A percentile compares a stretch with the other conserved stretches of the same genome.
phyloP scores from a whole-genome alignment of 64 coral and sea anemone genomes.

The Porites lutea region DNA sequence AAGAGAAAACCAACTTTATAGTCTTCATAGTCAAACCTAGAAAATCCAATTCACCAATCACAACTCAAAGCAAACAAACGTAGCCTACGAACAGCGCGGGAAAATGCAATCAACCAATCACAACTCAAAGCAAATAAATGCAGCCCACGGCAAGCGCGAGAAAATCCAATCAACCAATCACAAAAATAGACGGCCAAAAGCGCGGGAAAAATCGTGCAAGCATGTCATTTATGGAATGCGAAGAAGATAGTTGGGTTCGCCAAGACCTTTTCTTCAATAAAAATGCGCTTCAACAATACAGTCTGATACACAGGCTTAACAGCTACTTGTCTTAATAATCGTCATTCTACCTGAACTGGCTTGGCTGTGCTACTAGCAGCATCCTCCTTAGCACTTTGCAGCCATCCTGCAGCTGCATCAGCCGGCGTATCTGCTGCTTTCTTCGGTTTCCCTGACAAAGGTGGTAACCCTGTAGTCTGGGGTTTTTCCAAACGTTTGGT shows the following conservation, averaged over 20 bases:
- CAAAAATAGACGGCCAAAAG: not conserved
- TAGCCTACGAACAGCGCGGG: not conserved
- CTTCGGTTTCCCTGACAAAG: constrained; percentile 6
- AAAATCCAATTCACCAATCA: not conserved
- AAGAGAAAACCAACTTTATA: not conserved
- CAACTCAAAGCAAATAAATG: not conserved
- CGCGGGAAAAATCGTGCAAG: too few relatives aligned
- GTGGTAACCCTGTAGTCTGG: constrained; percentile 18
- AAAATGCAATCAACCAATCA: not conserved
- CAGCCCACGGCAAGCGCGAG: not conserved
- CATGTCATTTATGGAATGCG: too few relatives aligned
- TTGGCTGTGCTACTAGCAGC: constrained; percentile 30
- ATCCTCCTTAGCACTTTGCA: constrained; percentile 90
- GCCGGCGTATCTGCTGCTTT: constrained; percentile 28
- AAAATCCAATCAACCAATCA: not conserved
- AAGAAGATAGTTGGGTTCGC: too few relatives aligned
- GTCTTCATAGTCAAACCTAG: too few relatives aligned
- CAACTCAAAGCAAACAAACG: too few relatives aligned
- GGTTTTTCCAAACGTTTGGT: constrained; percentile 34
- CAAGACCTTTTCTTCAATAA: too few relatives aligned
- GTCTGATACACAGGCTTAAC: too few relatives aligned
- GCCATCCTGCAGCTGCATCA: constrained; percentile 92
- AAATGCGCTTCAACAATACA: too few relatives aligned
- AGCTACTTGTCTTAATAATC: too few relatives aligned
- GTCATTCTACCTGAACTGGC: constrained; percentile 39